Conservation (phyloP, 2,888 invertebrate genomes). For the Lomographa bimaculata region DNA sequence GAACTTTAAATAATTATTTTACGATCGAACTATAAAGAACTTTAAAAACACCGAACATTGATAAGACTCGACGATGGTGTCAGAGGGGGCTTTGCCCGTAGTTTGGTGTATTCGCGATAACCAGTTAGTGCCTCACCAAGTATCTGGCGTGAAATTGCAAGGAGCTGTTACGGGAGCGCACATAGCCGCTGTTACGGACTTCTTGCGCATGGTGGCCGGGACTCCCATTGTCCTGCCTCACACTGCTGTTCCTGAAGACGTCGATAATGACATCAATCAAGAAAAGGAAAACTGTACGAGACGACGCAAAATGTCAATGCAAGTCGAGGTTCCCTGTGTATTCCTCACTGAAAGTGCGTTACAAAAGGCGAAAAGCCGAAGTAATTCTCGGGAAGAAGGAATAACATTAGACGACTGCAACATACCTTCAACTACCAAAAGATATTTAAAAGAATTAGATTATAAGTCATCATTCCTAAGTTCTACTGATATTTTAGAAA, state of each 20-base stretch:
- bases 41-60: conserved; percentile 36
- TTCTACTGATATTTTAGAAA: conserved; percentile 60
- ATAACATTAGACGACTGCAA: conserved; percentile 64
- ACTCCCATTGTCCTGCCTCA: conserved; percentile 84
- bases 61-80: conserved; percentile 81
- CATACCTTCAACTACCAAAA: conserved; percentile 56
- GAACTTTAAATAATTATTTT: conserved; percentile 7
- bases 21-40: conserved; percentile 27
- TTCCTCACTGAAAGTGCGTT: conserved; percentile 77
- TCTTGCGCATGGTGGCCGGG: conserved; percentile 85
- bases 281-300: conserved; percentile 70
- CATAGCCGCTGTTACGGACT: conserved; percentile 86
- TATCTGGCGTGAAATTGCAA: conserved; percentile 86
- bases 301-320: conserved; percentile 79
- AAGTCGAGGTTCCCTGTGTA: conserved; percentile 81
- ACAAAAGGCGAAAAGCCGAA: conserved; percentile 74
- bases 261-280: conserved; percentile 72
- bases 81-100: conserved; percentile 84
- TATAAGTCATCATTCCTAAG: conserved; percentile 57
- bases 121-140: conserved; percentile 86
- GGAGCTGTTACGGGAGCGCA: conserved; percentile 86
- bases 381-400: conserved; percentile 74
- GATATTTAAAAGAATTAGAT: conserved; percentile 57
- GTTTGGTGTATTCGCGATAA: conserved; percentile 88
- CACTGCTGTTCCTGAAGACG: conserved; percentile 64